Evolutionary conservation across 2,888 invertebrate genomes (phyloP), one percentile per base, ranked within the genome.

Genomic region (Bibio marci): DNA sequence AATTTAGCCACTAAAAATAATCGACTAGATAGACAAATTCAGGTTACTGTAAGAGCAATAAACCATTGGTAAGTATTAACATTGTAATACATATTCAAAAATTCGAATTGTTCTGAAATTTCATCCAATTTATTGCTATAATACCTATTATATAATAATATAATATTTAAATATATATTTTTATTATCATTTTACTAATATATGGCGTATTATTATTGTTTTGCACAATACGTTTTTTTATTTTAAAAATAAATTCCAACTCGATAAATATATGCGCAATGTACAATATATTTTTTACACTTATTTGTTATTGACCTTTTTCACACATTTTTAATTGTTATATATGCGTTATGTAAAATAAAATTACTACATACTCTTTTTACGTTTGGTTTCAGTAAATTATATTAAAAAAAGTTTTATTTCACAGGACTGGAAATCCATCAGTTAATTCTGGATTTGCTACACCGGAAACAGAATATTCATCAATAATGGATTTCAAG

Each of bases 371-470:
- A n/a, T n/a, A n/a, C n/a, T n/a, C n/a, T n/a, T n/a, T n/a, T n/a
- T n/a, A n/a, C n/a, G n/a, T n/a, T n/a, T n/a, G n/a, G n/a, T n/a
- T n/a, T n/a, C n/a, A n/a, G n/a, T n/a, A n/a, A n/a, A n/a, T n/a
- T n/a, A n/a, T n/a, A n/a, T n/a, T n/a, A n/a, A n/a, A n/a, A n/a
- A n/a, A n/a, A n/a, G n/a, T n/a, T n/a, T n/a, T n/a, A n/a, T n/a
- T 40, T 53, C 53, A 32, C 54, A 79, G 80, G 67, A 74, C 77
- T 18, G 71, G 73, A 12, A 66, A 59, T 44, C 66, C 68, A 8
- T 69, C 70, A 11, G 65, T 70, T 1, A 71, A 70, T 42, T 63
- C 71, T 47, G 80, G 79, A 10, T 58, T 71, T 45, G 80, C 77
- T 34, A 69, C 70, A 36, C 72, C 73, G 32, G 68, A 68, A 50